Base-by-base conservation (phyloP, 2,888 invertebrate species). In the Meiosimyza platycephala region DNA sequence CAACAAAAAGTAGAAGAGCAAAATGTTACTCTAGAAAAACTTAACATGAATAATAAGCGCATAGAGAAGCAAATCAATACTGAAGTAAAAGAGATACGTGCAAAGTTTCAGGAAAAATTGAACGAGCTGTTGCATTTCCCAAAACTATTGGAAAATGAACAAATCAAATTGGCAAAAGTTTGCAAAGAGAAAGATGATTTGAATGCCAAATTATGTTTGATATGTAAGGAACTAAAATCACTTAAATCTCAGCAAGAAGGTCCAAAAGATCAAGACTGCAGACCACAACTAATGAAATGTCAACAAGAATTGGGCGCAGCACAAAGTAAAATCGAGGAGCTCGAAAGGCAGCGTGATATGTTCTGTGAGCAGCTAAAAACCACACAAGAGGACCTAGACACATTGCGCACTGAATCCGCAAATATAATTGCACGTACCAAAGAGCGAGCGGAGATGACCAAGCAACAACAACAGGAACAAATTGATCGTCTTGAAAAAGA, bases 1-100 rank as follows among this genome's bases (percentile, higher is more conserved):
- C 85, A 87, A 75, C 86, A 87, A 74, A 85, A 85, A 75, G 85
- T 86, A 9, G 87, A 86, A 75, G 85, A 87, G 62, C 86, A 87
- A 76, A 80, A 82, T 40, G 83, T 82, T 22, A 79, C 83, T 6
- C 76, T 87, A 2, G 83, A 85, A 28, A 86, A 85, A 71, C 80
- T 86, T 0, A 85, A 85, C 57, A 81, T 84, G 81, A 86, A 84
- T 71, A 87, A 87, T 71, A 84, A 85, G 72, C 82, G 84, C 22
- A 86, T 87, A 28, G 87, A 87, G 66, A 83, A 82, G 67, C 87
- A 87, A 78, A 85, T 87, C 50, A 87, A 87, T 70, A 79, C 80
- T 0, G 87, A 87, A 78, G 80, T 87, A 3, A 84, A 85, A 70
- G 82, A 85, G 59, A 86, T 87, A 47, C 86, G 86, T 16, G 79